A percentile compares a stretch with the other conserved stretches of the same genome.
phyloP scores from a whole-genome alignment of 1,140 invertebrate species.

The Pantala flavescens region DNA sequence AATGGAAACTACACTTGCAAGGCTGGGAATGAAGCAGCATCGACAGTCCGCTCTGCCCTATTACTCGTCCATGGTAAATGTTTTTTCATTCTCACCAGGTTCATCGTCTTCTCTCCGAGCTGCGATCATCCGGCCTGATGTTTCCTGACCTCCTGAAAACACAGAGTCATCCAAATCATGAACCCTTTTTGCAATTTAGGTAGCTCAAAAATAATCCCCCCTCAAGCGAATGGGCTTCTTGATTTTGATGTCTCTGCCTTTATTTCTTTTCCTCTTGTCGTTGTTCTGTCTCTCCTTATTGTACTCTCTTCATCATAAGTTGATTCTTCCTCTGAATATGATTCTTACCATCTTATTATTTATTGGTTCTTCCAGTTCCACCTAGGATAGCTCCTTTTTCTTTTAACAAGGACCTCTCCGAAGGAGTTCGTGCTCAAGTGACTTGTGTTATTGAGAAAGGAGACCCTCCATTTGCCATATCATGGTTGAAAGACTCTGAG shows the following conservation, averaged over 20 bases:
- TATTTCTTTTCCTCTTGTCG: neutral
- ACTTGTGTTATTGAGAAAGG: slow-evolving; percentile 52
- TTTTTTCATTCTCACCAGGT: slow-evolving; percentile 14
- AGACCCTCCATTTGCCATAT: slow-evolving; percentile 45
- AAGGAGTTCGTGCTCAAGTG: slow-evolving; percentile 52
- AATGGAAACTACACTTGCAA: slow-evolving; percentile 42
- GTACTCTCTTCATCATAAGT: neutral
- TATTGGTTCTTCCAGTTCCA: slow-evolving; percentile 41
- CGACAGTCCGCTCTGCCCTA: slow-evolving; percentile 34
- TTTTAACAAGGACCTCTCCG: slow-evolving; percentile 41
- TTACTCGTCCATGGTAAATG: slow-evolving; percentile 40
- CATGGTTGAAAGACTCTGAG: slow-evolving; percentile 48
- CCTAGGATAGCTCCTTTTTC: slow-evolving; percentile 47
- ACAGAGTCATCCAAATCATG: neutral
- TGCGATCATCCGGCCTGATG: neutral
- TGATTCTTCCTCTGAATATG: neutral
- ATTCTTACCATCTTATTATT: slow-evolving; percentile 8
- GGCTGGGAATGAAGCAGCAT: slow-evolving; percentile 36
- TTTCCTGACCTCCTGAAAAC: neutral
- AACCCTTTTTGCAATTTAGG: too few species aligned
- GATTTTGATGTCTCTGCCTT: neutral
- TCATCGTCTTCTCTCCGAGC: slow-evolving; percentile 7
- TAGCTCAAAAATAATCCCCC: too few species aligned
- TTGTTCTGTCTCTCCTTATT: neutral
- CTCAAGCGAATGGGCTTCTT: too few species aligned